phyloP scores from a whole-genome alignment of 2,113 vertebrate genomes.

The Nerophis ophidion region DNA sequence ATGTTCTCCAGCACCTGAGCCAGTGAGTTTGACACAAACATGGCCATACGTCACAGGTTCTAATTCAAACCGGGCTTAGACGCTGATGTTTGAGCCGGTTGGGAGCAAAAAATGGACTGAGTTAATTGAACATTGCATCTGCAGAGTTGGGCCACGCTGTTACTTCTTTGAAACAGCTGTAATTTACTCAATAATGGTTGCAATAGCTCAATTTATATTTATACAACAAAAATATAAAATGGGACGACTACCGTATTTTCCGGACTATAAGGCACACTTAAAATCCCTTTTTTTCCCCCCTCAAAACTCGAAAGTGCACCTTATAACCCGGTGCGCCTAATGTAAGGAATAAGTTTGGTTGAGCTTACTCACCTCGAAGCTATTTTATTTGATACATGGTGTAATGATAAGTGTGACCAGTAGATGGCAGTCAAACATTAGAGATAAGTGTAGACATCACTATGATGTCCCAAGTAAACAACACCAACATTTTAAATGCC shows the following conservation, averaged over 20 bases:
- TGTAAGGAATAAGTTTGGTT: too few relatives aligned
- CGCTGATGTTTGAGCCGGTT: conserved; percentile 32
- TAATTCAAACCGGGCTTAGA: conserved; percentile 40
- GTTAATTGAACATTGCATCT: conserved; percentile 32
- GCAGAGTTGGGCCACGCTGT: conserved; percentile 15
- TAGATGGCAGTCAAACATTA: too few relatives aligned
- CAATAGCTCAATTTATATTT: conserved; percentile 1
- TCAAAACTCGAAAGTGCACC: too few relatives aligned
- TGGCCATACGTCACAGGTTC: conserved; percentile 37
- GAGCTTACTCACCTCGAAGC: too few relatives aligned
- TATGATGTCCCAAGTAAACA: too few relatives aligned
- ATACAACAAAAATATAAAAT: conserved; percentile 16
- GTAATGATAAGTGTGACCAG: too few relatives aligned
- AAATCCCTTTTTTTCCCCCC: too few relatives aligned
- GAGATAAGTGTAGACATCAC: too few relatives aligned
- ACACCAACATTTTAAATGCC: too few relatives aligned
- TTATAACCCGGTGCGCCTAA: too few relatives aligned
- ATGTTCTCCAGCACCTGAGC: conserved; percentile 25
- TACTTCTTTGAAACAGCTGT: conserved; percentile 9
- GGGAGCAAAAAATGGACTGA: conserved; percentile 22
- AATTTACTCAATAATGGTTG: conserved; percentile 8
- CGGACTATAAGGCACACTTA: too few relatives aligned
- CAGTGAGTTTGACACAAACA: conserved; percentile 31
- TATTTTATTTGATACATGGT: too few relatives aligned
- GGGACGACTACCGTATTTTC: conserved; percentile 14